Conservation (phyloP, 2,113 vertebrate species). For the Bufo bufo region DNA sequence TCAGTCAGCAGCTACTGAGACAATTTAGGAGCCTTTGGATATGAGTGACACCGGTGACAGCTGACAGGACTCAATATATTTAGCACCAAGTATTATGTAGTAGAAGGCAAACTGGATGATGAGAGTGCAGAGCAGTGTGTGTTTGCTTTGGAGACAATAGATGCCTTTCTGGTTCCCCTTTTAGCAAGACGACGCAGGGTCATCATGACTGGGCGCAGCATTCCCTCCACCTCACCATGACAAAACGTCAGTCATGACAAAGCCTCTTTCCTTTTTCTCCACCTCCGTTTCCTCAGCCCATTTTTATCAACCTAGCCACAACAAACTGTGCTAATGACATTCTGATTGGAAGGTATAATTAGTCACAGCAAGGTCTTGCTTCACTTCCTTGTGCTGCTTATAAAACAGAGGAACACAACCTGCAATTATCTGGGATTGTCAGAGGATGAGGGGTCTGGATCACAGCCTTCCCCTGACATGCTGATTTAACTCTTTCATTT, state of each 20-base stretch:
- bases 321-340: constrained; percentile 57
- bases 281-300: constrained; percentile 12
- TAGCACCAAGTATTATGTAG: constrained; percentile 14
- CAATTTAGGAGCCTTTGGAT: neutral
- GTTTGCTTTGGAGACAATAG: constrained; percentile 44
- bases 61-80: constrained; percentile 27
- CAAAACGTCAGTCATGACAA: neutral
- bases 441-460: constrained; percentile 47
- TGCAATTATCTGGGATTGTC: constrained; percentile 49
- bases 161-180: constrained; percentile 12
- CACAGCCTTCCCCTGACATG: constrained; percentile 20
- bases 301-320: constrained; percentile 52
- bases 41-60: constrained; percentile 20
- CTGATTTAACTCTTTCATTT: constrained; percentile 7
- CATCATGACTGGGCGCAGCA: neutral
- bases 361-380: constrained; percentile 52
- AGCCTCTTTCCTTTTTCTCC: constrained; percentile 2
- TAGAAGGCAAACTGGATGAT: neutral
- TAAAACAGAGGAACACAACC: constrained; percentile 57
- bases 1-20: neutral
- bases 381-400: constrained; percentile 47
- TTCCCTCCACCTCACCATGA: constrained; percentile 11
- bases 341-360: constrained; percentile 58
- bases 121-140: neutral
- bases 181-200: neutral